Base-by-base conservation (phyloP, 2,888 invertebrate species). In the Andrena flavipes region DNA sequence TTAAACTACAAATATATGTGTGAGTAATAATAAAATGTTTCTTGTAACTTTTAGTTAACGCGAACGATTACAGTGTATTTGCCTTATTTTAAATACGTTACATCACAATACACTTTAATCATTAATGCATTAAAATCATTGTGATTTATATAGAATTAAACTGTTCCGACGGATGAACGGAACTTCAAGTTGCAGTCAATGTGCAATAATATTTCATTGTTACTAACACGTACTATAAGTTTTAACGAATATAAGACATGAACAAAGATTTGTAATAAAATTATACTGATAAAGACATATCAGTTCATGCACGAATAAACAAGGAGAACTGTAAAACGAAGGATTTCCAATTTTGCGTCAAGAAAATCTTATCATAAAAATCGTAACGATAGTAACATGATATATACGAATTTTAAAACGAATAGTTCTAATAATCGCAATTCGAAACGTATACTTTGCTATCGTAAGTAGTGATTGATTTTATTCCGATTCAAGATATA, bases 231-330 rank as follows among this genome's bases (percentile, higher is more conserved):
- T 65, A 51, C 35, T 84, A 49, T 81, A 82, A 71, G 30, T 80
- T 78, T 80, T 76, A 76, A 82, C 75, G n/a, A 64, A 65, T 54
- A 63, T 62, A 76, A 59, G 73, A 82, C 26, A 62, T 23, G 51
- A 77, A 82, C 33, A 63, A 62, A 67, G 56, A 60, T 67, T 88
- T 83, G 48, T 83, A 76, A 85, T 75, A 83, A 80, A 82, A 80
- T 67, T 67, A 23, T 42, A 75, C 62, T 80, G 62, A 68, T 80
- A 42, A 67, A 76, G 65, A 87, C 82, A 79, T 84, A 88, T 88
- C 84, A 84, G 70, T 78, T 87, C 48, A 51, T 62, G 29, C 59
- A 56, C 62, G 49, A 60, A 72, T 56, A 59, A 73, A 64, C 13
- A 62, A 64, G 13, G 26, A 23, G 33, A 82, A 82, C 51, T 75